Base-by-base conservation (phyloP, 2,888 invertebrate species). In the Archaeoteleia sp. region DNA sequence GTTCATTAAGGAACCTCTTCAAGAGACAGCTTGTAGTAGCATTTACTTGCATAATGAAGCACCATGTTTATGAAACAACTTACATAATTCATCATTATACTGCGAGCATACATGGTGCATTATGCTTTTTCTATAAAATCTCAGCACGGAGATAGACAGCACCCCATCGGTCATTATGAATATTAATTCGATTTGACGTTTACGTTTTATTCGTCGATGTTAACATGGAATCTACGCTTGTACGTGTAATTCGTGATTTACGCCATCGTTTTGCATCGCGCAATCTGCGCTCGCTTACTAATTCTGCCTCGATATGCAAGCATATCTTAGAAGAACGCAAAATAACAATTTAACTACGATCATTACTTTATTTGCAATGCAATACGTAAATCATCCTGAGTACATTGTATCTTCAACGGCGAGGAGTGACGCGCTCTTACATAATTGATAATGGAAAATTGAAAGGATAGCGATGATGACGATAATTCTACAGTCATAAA, bases 1-100 rank as follows among this genome's bases (percentile, higher is more conserved):
- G 67, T 55, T 67, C 67, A 55, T 67, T 67, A 61, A 43, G 53
- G 37, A 66, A 43, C 54, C 43, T 60, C 67, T 66, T 60, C 54
- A 60, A 61, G 23, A 60, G 49, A 60, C 60, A 45, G 27, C 49
- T 55, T 45, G 60, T 51, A 67, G 67, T 61, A 46, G 57, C 57
- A 25, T 39, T 49, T 39, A 46, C 34, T 58, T 30, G 58, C 58
- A 54, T 60, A 66, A 66, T 60, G 58, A 66, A 49, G 48, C 32
- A 12, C 27, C 60, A 60, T 60, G 60, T 66, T 66, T 66, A 54
- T 66, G 32, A 60, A 54, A 45, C 54, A 48, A 48, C 48, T 66
- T 66, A 54, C 48, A 49, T 60, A 67, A 60, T 48, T 23, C 34
- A 29, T 27, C 30, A 9, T 5, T 15, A 30, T 1, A 14, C 4